A percentile compares a stretch with the other conserved stretches of the same genome.
These are phyloP conservation scores for Thamnaconus septentrionalis DNA, from an alignment of 2,113 vertebrate genomes.

Conservation along the genomic window DNA sequence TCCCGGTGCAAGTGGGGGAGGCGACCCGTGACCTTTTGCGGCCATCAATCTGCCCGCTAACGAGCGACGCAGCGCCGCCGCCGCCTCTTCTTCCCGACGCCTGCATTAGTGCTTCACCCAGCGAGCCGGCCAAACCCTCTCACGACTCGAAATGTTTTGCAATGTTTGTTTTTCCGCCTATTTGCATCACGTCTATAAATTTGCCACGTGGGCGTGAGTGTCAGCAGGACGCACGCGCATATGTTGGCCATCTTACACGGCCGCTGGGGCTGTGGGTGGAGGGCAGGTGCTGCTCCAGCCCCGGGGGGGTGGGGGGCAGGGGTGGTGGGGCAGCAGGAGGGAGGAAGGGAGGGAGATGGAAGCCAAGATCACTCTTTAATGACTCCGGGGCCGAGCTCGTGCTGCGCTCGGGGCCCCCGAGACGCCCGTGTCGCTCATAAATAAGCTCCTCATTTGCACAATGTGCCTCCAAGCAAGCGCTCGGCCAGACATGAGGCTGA, in stretches of 20 bases:
- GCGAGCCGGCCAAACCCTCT: constrained; percentile 21
- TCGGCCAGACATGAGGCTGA: constrained; percentile 18
- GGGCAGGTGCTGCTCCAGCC: constrained; percentile 68
- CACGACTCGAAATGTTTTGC: constrained; percentile 16
- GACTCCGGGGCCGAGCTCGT: constrained; percentile 53
- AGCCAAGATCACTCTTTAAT: constrained; percentile 78
- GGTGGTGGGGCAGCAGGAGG: constrained; percentile 16
- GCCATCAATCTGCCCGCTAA: constrained; percentile 49
- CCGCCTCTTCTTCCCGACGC: no score
- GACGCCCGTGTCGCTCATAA: constrained; percentile 65
- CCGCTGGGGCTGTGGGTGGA: constrained; percentile 58
- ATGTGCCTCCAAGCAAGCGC: constrained; percentile 34
- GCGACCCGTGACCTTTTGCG: constrained; percentile 57
- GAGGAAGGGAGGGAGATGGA: constrained; percentile 32
- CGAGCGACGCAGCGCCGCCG: constrained; percentile 2
- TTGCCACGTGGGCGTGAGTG: constrained; percentile 35
- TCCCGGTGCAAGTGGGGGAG: constrained; percentile 57
- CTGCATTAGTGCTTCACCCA: constrained; percentile 23
- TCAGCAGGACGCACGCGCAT: constrained; percentile 54
- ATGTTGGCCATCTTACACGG: constrained; percentile 64
- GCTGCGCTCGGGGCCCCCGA: constrained; percentile 48
- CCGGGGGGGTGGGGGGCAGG: constrained; percentile 36
- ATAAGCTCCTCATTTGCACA: constrained; percentile 72
- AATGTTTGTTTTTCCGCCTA: not conserved
- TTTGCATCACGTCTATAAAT: constrained; percentile 41